Evolutionary conservation across 1,140 invertebrate species (phyloP).

Genomic region (Zaprionus inermis): DNA sequence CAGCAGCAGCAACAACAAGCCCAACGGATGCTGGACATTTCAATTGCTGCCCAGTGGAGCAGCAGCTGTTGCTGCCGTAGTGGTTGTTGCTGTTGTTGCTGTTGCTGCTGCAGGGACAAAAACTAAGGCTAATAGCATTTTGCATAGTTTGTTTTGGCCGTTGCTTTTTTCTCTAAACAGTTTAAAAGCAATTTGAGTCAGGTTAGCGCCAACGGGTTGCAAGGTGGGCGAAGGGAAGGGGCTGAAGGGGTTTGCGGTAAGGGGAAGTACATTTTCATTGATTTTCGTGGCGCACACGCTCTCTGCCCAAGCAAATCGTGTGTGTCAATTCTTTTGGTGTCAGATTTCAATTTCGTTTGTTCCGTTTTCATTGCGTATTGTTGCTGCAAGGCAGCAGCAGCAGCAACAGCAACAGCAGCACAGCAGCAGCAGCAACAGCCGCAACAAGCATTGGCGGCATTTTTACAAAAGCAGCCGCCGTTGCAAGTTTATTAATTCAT

Average conservation of each 20-base stretch:
- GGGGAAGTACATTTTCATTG: constrained; percentile 46
- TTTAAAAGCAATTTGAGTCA: constrained; percentile 81
- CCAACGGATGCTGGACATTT: constrained; percentile 60
- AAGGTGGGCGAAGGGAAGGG: background rate
- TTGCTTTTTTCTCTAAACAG: constrained; percentile 61
- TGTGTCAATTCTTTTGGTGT: constrained; percentile 80
- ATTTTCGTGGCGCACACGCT: constrained; percentile 42
- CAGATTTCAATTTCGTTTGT: constrained; percentile 81
- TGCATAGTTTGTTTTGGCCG: constrained; percentile 29
- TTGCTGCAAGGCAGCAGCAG: constrained; percentile 65
- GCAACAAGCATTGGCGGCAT: constrained; percentile 69
- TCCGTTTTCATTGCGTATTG: constrained; percentile 73
- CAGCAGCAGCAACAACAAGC: constrained; percentile 26
- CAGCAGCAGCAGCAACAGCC: constrained; percentile 45
- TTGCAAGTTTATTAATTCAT: constrained; percentile 82
- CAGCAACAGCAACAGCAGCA: constrained; percentile 50
- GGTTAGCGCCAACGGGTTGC: constrained; percentile 29
- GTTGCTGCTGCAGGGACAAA: constrained; percentile 37
- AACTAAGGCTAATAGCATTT: constrained; percentile 50
- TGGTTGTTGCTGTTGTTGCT: constrained; percentile 17
- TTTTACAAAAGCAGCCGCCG: constrained; percentile 75
- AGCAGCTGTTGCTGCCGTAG: constrained; percentile 30
- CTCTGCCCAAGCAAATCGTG: constrained; percentile 38
- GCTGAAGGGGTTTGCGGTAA: constrained; percentile 19
- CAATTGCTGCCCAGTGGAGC: constrained; percentile 55